Conservation (phyloP, 2,113 vertebrate species). For the Calyptommatus sinebrachiatus region DNA sequence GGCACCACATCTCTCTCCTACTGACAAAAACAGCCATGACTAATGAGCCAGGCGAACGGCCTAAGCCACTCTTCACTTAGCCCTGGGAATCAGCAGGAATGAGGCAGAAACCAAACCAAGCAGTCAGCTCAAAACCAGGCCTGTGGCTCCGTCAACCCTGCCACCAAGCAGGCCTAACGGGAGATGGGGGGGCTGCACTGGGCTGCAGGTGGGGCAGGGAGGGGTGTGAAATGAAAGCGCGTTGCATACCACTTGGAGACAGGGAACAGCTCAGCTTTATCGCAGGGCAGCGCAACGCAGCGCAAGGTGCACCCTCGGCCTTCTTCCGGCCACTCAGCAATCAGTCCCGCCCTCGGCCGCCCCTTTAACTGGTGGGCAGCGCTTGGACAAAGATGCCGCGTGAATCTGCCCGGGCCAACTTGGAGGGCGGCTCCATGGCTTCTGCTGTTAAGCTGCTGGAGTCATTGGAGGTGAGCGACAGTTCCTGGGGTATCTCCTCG, state of each 20-base stretch:
- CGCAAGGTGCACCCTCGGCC: conserved; percentile 19
- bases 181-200: background rate
- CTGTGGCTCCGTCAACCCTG: background rate
- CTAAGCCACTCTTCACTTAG: background rate
- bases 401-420: conserved; percentile 77
- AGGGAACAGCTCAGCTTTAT: conserved; percentile 34
- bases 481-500: conserved; percentile 80
- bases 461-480: conserved; percentile 71
- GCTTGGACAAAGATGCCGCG: conserved; percentile 71
- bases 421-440: conserved; percentile 79
- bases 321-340: conserved; percentile 1
- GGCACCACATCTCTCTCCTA: background rate
- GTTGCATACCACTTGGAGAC: conserved; percentile 34
- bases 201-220: background rate
- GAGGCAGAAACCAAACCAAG: background rate
- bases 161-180: background rate
- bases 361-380: conserved; percentile 63
- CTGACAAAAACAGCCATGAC: background rate
- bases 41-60: background rate
- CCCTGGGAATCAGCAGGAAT: background rate
- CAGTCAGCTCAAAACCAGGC: background rate
- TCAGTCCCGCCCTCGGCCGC: background rate
- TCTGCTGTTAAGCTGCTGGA: conserved; percentile 70
- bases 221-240: conserved; percentile 18
- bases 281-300: conserved; percentile 11